Base-by-base conservation (phyloP, 2,888 invertebrate species). In the Drosophila rubida region DNA sequence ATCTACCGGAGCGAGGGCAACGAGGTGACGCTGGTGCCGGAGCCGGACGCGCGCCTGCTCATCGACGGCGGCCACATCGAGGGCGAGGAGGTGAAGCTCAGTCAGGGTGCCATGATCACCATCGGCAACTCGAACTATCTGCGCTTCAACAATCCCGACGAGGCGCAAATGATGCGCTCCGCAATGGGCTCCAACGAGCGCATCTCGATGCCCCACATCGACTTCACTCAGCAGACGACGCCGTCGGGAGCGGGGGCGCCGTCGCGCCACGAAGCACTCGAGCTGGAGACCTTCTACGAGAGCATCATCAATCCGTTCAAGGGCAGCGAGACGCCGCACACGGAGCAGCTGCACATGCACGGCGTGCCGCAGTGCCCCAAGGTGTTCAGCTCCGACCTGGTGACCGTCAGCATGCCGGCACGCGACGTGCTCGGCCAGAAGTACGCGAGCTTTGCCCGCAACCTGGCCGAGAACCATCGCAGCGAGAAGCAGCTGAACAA, bases 111-210 rank as follows among this genome's bases (percentile, higher is more conserved):
- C 90, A 97, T 97, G 96, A 93, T 98, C 73, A 97, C 97, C 53
- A 95, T 98, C 80, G 98, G 98, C 25, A 94, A 97, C 50, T 97
- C 97, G 53, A 97, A 97, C 92, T 97, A 97, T 92, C 95, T 98
- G 92, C 95, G 98, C 41, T 98, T 97, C 93, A 97, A 98, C 92
- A 96, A 97, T 91, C 98, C 98, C 0, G 96, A 96, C 54, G 97
- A 97, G 90, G 97, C 97, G 4, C 95, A 95, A 91, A 94, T 96
- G 82, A 96, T 97, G 94, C 96, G 96, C 91, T 96, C 96, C 0
- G 95, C 96, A 4, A 93, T 97, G 70, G 93, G 91, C 59, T 91
- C 91, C 30, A 94, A 96, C 64, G 94, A 95, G 1, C 91, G 96
- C 89, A 95, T 96, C 70, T 96, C 96, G 46, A 95, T 96, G 95